Evolutionary conservation across 2,888 invertebrate species (phyloP).

Genomic region (Coronaproctus castanopsis): DNA sequence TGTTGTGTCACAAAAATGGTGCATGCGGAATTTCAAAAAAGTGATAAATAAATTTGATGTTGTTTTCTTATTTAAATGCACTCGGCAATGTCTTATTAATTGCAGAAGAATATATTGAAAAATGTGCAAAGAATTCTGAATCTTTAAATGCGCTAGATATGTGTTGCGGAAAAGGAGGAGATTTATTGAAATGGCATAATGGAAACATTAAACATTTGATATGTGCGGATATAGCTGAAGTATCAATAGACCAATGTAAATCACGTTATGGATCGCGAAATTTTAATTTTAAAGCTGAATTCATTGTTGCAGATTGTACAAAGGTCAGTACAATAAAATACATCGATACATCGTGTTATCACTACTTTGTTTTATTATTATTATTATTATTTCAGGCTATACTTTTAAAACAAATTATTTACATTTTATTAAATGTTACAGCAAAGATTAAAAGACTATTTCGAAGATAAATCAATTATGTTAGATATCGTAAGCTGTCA

Average conservation of each 20-base stretch:
- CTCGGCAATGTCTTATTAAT: no score
- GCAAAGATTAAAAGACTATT: conserved; percentile 48
- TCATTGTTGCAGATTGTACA: conserved; percentile 81
- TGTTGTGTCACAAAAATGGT: no score
- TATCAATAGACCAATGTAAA: conserved; percentile 78
- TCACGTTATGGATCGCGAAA: conserved; percentile 41
- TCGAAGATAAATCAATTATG: conserved; percentile 50
- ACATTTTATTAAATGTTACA: conserved; percentile 24
- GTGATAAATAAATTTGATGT: no score
- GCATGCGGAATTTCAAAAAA: no score
- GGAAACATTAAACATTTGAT: conserved; percentile 59
- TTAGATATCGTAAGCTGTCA: conserved; percentile 90
- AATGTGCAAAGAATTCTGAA: conserved; percentile 22
- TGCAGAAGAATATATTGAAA: conserved; percentile 3
- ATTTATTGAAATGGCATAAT: conserved; percentile 78
- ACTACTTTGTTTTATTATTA: no score
- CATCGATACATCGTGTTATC: no score
- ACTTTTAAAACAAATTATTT: no score
- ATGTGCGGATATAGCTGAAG: conserved; percentile 81
- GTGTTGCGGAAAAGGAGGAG: conserved; percentile 97
- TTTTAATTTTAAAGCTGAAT: conserved; percentile 54
- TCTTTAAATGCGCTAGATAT: conserved; percentile 65
- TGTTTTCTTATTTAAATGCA: no score
- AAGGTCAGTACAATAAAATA: conserved; percentile 36
- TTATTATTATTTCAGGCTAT: no score